Evolutionary conservation across 2,113 vertebrate genomes (phyloP).

Genomic region (Ochotona curzoniae): DNA sequence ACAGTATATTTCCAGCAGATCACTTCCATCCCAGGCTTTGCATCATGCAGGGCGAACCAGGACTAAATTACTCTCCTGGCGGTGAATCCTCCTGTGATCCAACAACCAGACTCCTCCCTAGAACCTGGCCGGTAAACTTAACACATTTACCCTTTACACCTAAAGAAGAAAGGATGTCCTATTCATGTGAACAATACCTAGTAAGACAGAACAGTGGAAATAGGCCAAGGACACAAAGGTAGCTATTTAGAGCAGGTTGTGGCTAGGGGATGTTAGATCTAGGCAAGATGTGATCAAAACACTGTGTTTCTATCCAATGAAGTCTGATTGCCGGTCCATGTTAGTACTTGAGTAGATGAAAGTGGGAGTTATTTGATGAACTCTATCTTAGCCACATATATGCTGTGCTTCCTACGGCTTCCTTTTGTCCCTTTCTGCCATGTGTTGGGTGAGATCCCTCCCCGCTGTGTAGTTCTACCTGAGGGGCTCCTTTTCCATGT

Average conservation of each 20-base stretch:
- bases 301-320: neutral
- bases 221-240: neutral
- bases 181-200: neutral
- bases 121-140: neutral
- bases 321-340: neutral
- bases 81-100: neutral
- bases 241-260: neutral
- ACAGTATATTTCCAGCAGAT: neutral
- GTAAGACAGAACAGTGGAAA: neutral
- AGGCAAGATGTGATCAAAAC: neutral
- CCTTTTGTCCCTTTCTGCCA: neutral
- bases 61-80: neutral
- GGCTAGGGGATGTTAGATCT: neutral
- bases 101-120: neutral
- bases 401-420: neutral
- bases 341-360: neutral
- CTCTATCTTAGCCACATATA: neutral
- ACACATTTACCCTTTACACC: neutral
- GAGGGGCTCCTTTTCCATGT: neutral
- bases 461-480: neutral
- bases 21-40: neutral
- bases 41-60: neutral
- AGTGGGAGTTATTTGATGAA: neutral
- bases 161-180: neutral
- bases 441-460: neutral